Evolutionary conservation across 2,888 invertebrate species (phyloP), one percentile per base, ranked within the genome.

Genomic region (Zele albiditarsus): DNA sequence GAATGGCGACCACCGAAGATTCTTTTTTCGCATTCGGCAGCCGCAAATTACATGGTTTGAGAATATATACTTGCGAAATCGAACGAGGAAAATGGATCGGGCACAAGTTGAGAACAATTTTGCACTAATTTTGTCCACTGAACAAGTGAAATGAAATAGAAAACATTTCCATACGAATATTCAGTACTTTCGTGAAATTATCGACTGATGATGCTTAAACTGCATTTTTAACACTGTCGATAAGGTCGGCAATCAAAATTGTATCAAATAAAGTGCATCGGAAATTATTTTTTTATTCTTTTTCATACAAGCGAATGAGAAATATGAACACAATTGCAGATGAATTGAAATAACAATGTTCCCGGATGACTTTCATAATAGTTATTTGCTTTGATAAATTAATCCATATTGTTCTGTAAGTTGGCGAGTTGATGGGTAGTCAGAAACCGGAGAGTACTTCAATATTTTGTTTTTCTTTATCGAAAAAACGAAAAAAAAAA

Each of bases 41-140:
- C 46, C 58, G 46, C 53, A 53, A 53, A 23, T 53, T 53, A 53
- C 12, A 38, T n/a, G n/a, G 46, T 46, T 53, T 53, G 53, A 53
- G 53, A 53, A 53, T 38, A 38, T 38, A 38, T 53, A 53, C 53
- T 53, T 53, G 20, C 53, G n/a, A 20, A 20, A 53, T 53, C 53
- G 20, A 53, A 53, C 8, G 53, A 6, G 12, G 38, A 58, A 57
- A 62, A 28, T 28, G 20, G 5, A 46, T 62, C n/a, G 25, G n/a
- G 42, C 38, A 42, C 60, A 71, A 38, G 70, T 71, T 71, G 70
- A 71, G 70, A 71, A 71, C 70, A 71, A 71, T 71, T 28, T 42
- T 27, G 60, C 42, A 71, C 46, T 12, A 27, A 53, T 20, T 53
- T 20, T 20, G 20, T 20, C 53, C 53, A 53, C 20, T 53, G 20